phyloP scores from a whole-genome alignment of 2,113 vertebrate genomes.

The Catagonus wagneri region DNA sequence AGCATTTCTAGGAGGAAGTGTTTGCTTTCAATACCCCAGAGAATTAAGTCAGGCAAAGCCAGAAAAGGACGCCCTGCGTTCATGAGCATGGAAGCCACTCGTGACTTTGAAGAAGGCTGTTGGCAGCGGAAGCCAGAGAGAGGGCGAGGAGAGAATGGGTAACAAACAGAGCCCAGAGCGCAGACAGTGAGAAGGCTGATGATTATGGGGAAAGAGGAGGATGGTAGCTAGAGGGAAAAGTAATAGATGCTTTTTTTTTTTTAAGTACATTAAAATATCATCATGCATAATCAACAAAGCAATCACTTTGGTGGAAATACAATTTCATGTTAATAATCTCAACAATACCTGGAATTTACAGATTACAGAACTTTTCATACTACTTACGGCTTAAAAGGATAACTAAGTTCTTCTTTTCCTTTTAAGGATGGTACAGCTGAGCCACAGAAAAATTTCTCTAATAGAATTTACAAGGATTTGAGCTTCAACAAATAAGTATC shows the following conservation, averaged over 20 bases:
- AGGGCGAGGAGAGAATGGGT: neutral
- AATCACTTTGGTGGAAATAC: slow-evolving; percentile 23
- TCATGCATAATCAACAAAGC: neutral
- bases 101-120: neutral
- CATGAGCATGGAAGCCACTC: neutral
- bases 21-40: neutral
- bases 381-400: neutral
- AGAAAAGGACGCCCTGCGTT: neutral
- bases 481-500: neutral
- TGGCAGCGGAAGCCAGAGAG: neutral
- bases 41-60: neutral
- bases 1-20: neutral
- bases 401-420: slow-evolving; percentile 40
- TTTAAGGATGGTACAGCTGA: slow-evolving; percentile 13
- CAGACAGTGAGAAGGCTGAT: neutral
- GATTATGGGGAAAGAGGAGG: neutral
- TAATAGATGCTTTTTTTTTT: neutral
- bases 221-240: neutral
- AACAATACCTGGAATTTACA: neutral
- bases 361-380: slow-evolving; percentile 5
- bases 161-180: neutral
- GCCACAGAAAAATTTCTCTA: neutral
- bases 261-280: neutral
- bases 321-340: slow-evolving; percentile 18
- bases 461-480: slow-evolving; percentile 44